Base-by-base conservation (phyloP, 2,113 vertebrate species). In the Dicerorhinus sumatrensis region DNA sequence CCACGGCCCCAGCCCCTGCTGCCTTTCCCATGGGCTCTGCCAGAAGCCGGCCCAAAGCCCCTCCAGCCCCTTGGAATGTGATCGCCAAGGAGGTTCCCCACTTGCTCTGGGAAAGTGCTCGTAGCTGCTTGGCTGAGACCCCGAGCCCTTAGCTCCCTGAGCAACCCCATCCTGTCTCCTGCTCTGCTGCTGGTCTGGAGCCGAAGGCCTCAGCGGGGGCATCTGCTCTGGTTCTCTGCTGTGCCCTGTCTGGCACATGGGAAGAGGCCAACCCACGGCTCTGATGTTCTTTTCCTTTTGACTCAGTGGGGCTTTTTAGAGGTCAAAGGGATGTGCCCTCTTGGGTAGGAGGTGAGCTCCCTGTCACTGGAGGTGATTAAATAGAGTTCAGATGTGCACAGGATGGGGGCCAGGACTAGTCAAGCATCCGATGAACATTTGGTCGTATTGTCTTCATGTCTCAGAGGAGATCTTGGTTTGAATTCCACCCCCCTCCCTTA, bases 1-100 rank as follows among this genome's bases (percentile, higher is more conserved):
- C 51, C 56, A 1, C 0, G 6, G 72, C 65, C 75, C 69, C 67
- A 29, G 73, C 42, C 72, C 85, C 77, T 25, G 39, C 85, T 27
- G 83, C 70, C 62, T 92, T 97, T 97, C 96, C 94, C 97, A 97
- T 58, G 96, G 83, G 56, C 42, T 31, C 31, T 6, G 88, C 63
- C 95, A 92, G n/a, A 80, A 76, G 29, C 6, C 2, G 3, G 1
- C 60, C 84, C 84, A 33, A 29, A 72, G 67, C 17, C 12, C 51
- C 31, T 36, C 20, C 12, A 0, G 29, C 8, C 33, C 89, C 60
- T 67, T 12, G 48, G 67, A 33, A 5, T 27, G 25, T 21, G 62
- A 69, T 27, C 1, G 0, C 36, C 36, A 0, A 29, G 13, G 65
- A 20, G 36, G 16, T 4, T 67, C n/a, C 69, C 81, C 29, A 0